Evolutionary conservation across 2,113 vertebrate genomes (phyloP).

Genomic region (Neodon shergylaensis): DNA sequence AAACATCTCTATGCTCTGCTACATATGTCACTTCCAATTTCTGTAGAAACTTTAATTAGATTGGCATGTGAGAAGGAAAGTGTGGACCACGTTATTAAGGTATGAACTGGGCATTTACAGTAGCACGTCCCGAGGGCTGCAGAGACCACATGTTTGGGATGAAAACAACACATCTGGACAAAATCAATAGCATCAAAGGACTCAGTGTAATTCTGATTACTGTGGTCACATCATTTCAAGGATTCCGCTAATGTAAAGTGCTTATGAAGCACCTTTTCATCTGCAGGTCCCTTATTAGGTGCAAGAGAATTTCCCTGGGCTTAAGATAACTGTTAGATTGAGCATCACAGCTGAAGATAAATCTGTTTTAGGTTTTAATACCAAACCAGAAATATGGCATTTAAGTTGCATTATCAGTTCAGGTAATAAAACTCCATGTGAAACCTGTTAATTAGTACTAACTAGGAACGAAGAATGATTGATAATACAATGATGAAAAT

Average conservation of each 20-base stretch:
- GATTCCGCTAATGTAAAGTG: slow-evolving; percentile 15
- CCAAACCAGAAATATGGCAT: slow-evolving; percentile 63
- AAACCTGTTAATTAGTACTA: slow-evolving; percentile 54
- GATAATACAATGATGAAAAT: slow-evolving; percentile 42
- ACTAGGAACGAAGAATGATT: slow-evolving; percentile 64
- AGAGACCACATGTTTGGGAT: slow-evolving; percentile 58
- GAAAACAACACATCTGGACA: neutral
- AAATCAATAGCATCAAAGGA: slow-evolving; percentile 48
- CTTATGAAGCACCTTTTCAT: neutral
- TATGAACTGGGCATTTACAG: slow-evolving; percentile 48
- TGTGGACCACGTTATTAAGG: slow-evolving; percentile 61
- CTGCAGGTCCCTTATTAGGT: slow-evolving; percentile 35
- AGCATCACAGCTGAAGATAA: slow-evolving; percentile 23
- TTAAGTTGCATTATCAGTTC: slow-evolving; percentile 65
- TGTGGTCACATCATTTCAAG: neutral
- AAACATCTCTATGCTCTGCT: slow-evolving; percentile 79
- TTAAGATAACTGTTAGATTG: slow-evolving; percentile 49
- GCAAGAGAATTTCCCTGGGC: neutral
- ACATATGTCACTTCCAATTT: slow-evolving; percentile 79
- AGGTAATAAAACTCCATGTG: slow-evolving; percentile 71
- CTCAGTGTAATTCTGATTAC: slow-evolving; percentile 35
- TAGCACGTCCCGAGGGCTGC: slow-evolving; percentile 49
- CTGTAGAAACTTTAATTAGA: slow-evolving; percentile 79
- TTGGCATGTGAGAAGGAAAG: slow-evolving; percentile 68
- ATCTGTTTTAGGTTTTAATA: slow-evolving; percentile 62